These are phyloP conservation scores for Perca schrenkii DNA, from an alignment of 2,113 vertebrate species.

Conservation along the genomic window DNA sequence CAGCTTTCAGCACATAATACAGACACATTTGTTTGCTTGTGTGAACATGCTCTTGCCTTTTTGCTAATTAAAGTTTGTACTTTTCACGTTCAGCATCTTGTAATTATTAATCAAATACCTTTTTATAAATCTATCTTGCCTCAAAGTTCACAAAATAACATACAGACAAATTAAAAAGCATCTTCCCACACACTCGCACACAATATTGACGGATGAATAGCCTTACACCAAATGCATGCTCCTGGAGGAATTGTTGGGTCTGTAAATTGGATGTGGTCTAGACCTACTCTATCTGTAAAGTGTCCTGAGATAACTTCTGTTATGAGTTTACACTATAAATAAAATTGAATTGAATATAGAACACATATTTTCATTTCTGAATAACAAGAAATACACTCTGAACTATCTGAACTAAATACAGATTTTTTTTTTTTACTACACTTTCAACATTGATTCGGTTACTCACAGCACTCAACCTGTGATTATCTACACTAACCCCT, in stretches of 20 bases:
- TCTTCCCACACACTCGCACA: neutral
- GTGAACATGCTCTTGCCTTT: constrained; percentile 51
- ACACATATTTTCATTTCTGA: neutral
- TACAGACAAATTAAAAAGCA: neutral
- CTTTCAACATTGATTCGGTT: constrained; percentile 10
- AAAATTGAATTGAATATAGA: neutral
- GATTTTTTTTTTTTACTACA: neutral
- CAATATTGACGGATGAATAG: neutral
- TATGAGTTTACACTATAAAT: too few relatives aligned
- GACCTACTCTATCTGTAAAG: too few relatives aligned
- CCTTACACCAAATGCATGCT: too few relatives aligned
- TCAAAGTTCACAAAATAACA: neutral
- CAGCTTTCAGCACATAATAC: constrained; percentile 42
- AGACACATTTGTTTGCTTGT: constrained; percentile 9
- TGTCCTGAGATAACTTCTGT: too few relatives aligned
- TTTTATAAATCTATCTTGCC: neutral
- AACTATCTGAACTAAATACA: neutral
- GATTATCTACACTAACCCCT: constrained; percentile 1
- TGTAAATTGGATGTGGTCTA: too few relatives aligned
- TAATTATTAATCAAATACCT: constrained; percentile 10
- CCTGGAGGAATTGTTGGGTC: too few relatives aligned
- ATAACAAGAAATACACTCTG: neutral
- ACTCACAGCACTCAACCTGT: constrained; percentile 4
- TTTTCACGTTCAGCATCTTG: constrained; percentile 28
- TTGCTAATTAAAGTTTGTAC: constrained; percentile 73